Percentiles rank a stretch among this genome's conserved stretches.
Conservation (phyloP, 2,113 vertebrate genomes). For the Gulo gulo region DNA sequence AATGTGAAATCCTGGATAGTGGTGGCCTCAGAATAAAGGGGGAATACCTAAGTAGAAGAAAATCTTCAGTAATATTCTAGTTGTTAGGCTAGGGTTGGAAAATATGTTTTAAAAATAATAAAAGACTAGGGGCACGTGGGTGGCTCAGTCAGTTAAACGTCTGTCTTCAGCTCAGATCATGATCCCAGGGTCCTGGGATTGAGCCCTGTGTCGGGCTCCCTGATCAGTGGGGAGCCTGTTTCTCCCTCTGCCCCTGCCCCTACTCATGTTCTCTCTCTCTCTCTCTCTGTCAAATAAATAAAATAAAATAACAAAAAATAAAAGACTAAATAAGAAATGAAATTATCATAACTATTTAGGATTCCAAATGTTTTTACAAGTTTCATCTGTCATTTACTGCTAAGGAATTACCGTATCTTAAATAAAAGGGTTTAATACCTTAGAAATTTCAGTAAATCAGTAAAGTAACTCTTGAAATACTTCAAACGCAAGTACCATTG, state of each 20-base stretch:
- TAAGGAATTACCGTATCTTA: neutral
- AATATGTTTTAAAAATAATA: slow-evolving; percentile 2
- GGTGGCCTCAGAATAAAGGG: neutral
- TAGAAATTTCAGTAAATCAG: slow-evolving; percentile 3
- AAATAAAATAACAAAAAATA: neutral
- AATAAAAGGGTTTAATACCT: neutral
- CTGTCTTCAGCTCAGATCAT: neutral
- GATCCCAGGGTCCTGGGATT: neutral
- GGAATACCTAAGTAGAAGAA: neutral
- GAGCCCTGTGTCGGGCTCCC: neutral
- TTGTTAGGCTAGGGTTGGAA: neutral
- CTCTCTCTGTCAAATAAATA: neutral
- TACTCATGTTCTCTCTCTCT: neutral
- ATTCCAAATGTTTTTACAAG: neutral
- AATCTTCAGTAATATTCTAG: neutral
- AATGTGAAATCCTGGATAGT: neutral
- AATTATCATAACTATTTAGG: neutral
- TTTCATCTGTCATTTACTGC: neutral
- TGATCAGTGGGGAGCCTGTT: neutral
- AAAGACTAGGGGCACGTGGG: neutral
- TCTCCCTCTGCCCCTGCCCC: neutral
- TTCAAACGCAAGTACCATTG: neutral
- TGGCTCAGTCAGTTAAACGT: neutral
- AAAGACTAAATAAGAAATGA: slow-evolving; percentile 1
- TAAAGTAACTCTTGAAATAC: slow-evolving; percentile 23